Evolutionary conservation across 2,797 vertebrate species (phyloP).

Genomic region (Amblyopsis hoosieri): DNA sequence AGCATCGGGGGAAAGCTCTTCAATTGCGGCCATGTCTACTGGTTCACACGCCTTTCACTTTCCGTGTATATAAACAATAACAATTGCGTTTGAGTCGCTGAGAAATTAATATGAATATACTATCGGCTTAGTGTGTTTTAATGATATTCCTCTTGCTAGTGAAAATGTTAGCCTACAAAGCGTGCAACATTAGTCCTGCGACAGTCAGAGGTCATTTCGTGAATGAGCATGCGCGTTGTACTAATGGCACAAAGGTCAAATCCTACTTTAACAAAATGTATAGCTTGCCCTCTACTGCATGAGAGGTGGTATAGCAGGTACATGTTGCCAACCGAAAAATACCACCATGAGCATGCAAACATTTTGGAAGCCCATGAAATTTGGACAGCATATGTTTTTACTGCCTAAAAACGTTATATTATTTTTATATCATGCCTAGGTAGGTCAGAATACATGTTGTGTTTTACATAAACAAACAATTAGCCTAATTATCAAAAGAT

Average conservation of each 20-base stretch:
- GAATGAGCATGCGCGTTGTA: slow-evolving; percentile 62
- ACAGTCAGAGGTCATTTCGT: slow-evolving; percentile 74
- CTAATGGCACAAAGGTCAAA: slow-evolving; percentile 52
- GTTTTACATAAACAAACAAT: no score
- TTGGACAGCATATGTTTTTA: no score
- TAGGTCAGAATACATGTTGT: no score
- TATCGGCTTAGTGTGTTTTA: not conserved
- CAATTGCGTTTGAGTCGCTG: not conserved
- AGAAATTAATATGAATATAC: not conserved
- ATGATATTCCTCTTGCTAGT: not conserved
- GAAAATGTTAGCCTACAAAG: slow-evolving; percentile 18
- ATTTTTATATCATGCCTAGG: no score
- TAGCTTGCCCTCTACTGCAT: slow-evolving; percentile 50
- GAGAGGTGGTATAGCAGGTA: slow-evolving; percentile 30
- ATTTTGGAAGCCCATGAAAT: no score
- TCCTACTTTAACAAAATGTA: not conserved
- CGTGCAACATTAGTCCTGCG: slow-evolving; percentile 16
- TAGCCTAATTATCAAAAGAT: no score
- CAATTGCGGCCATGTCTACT: slow-evolving; percentile 70
- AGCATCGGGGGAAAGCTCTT: slow-evolving; percentile 73
- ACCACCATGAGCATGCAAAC: no score
- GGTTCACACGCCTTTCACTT: slow-evolving; percentile 17
- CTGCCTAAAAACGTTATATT: no score
- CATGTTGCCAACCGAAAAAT: not conserved
- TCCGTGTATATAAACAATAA: not conserved